Evolutionary conservation across 2,113 vertebrate species (phyloP), one percentile per base, ranked within the genome.

Genomic region (Desmodus rotundus): DNA sequence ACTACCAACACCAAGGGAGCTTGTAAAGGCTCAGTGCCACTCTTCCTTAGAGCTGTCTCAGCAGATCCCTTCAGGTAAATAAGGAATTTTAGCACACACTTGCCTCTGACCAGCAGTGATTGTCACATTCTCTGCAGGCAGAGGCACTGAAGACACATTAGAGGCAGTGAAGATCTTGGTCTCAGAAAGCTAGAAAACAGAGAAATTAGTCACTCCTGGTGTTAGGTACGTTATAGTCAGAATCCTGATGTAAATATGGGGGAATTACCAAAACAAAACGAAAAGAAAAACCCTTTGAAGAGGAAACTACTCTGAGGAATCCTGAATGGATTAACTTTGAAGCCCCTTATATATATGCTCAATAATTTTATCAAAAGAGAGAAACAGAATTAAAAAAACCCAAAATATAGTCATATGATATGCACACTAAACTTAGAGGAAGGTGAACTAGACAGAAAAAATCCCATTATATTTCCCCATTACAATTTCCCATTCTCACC

Each of bases 91-190:
- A 93, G 50, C 0, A 54, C 89, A 93, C 68, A 89, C 94, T 97
- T 97, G 99, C 99, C 99, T 99, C 98, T 99, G 99, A 98, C 99
- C 99, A 97, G 99, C 99, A 97, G 99, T 99, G 98, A 99, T 99
- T 98, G 99, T 99, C 97, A 99, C 99, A 87, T 99, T 99, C 98
- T 99, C 99, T 3, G 99, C 98, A 97, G 99, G 99, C 87, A 99
- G 98, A 96, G 99, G 99, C 97, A 99, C 98, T n/a, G 99, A 98
- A 2, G 99, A 99, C 94, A 99, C 99, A 6, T 99, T 99, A 98
- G 99, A 99, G 65, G 99, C 99, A 16, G 99, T 99, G 98, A 99
- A 99, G 98, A 99, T 99, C 99, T 99, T 99, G 4, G 99, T 99
- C 98, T 99, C 99, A 45, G 99, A 99, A 96, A 99, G 99, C 99